These are phyloP conservation scores for Anguilla rostrata DNA, from an alignment of 2,113 vertebrate species.

Conservation along the genomic window DNA sequence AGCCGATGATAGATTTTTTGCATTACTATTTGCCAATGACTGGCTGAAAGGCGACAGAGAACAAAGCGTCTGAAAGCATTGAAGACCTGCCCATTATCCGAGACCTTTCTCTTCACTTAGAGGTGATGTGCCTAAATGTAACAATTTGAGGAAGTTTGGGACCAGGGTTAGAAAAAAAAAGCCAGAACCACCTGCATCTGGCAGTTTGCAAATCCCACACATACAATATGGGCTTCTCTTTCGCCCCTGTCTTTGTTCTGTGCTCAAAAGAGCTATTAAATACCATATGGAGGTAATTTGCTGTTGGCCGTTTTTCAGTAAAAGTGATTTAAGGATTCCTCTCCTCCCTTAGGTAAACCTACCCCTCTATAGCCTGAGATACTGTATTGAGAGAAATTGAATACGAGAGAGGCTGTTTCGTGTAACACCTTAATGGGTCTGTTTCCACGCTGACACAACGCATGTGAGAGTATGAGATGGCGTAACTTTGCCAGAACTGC, in stretches of 20 bases:
- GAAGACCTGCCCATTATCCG: background rate
- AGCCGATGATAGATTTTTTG: background rate
- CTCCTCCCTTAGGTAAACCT: background rate
- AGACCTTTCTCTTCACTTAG: background rate
- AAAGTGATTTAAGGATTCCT: background rate
- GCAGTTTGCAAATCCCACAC: background rate
- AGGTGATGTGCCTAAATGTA: background rate
- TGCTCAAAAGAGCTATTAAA: background rate
- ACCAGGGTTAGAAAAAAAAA: background rate
- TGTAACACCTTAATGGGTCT: conserved; percentile 15
- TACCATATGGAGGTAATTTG: background rate
- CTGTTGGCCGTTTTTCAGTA: background rate
- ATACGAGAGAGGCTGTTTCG: background rate
- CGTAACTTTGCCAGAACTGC: background rate
- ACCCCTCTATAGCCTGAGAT: background rate
- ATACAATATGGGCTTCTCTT: background rate
- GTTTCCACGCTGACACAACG: background rate
- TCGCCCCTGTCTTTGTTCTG: background rate
- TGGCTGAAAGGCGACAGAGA: background rate
- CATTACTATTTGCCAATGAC: background rate
- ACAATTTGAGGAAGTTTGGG: background rate
- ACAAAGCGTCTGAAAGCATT: background rate
- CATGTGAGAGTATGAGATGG: background rate
- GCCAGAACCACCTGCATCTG: background rate
- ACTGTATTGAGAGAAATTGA: background rate